Conservation (phyloP, 2,888 invertebrate species). For the Drosophila tanythrix region DNA sequence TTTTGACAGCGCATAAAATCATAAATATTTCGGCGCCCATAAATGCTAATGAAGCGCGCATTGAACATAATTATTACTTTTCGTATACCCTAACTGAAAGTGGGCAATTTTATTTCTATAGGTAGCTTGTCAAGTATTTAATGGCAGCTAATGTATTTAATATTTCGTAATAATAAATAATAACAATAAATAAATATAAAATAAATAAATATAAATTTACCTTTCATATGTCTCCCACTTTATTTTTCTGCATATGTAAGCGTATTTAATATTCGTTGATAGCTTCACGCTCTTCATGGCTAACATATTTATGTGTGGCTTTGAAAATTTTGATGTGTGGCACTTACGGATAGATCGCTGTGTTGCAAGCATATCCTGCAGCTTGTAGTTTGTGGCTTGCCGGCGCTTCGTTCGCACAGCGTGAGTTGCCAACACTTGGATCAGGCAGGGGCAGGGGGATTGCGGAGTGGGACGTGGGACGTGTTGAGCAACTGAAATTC, state of each 20-base stretch:
- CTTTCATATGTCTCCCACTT: background rate
- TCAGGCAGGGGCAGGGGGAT: background rate
- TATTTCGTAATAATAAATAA: background rate
- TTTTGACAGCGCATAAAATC: conserved; percentile 48
- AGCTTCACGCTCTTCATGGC: background rate
- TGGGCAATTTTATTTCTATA: background rate
- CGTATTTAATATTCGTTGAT: conserved; percentile 14
- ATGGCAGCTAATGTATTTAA: background rate
- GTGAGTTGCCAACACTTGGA: conserved; percentile 26
- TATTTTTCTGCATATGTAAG: background rate
- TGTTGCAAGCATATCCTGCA: conserved; percentile 31
- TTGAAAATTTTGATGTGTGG: conserved; percentile 16
- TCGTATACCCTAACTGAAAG: conserved; percentile 7
- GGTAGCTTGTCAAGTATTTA: background rate
- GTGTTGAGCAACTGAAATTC: background rate
- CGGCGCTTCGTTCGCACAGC: conserved; percentile 43
- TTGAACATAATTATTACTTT: conserved; percentile 46
- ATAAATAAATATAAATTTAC: background rate
- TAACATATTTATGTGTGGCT: background rate
- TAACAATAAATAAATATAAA: no score
- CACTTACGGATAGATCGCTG: conserved; percentile 18
- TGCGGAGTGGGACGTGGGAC: background rate
- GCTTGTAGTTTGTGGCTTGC: conserved; percentile 8
- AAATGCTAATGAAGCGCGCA: conserved; percentile 67
- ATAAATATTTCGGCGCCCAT: conserved; percentile 65